Evolutionary conservation across 1,140 invertebrate genomes (phyloP).

Genomic region (Drosophila eugracilis): DNA sequence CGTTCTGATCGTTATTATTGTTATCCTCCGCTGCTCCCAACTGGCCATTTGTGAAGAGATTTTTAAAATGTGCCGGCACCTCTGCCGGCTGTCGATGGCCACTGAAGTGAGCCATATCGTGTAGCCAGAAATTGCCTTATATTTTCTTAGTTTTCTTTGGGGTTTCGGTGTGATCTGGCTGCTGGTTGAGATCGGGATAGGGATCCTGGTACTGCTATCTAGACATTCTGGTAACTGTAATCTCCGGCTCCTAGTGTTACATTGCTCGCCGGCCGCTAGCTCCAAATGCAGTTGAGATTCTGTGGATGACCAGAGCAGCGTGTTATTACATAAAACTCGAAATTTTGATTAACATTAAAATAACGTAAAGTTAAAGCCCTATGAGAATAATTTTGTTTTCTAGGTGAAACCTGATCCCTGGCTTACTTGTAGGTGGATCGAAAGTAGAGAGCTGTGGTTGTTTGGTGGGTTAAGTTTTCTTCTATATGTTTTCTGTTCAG

Average conservation of each 20-base stretch:
- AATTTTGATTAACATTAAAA: slow-evolving; percentile 6
- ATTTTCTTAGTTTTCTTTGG: neutral
- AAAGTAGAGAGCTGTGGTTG: neutral
- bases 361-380: no score
- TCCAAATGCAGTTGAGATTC: slow-evolving; percentile 21
- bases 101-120: slow-evolving; percentile 67
- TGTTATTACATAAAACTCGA: slow-evolving; percentile 27
- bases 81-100: slow-evolving; percentile 46
- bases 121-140: neutral
- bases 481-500: slow-evolving; percentile 6
- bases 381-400: neutral
- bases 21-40: slow-evolving; percentile 58
- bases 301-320: slow-evolving; percentile 8
- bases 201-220: slow-evolving; percentile 26
- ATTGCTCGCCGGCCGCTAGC: slow-evolving; percentile 35
- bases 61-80: slow-evolving; percentile 73
- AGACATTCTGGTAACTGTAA: slow-evolving; percentile 53
- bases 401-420: neutral
- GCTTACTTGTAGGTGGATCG: slow-evolving; percentile 57
- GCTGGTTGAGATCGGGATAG: slow-evolving; percentile 25
- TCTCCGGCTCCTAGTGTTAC: slow-evolving; percentile 37
- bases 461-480: neutral
- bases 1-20: slow-evolving; percentile 26
- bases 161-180: neutral
- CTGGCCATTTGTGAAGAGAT: slow-evolving; percentile 70